These are phyloP conservation scores for Ailurus styani DNA, from an alignment of 2,113 vertebrate species.

Conservation along the genomic window DNA sequence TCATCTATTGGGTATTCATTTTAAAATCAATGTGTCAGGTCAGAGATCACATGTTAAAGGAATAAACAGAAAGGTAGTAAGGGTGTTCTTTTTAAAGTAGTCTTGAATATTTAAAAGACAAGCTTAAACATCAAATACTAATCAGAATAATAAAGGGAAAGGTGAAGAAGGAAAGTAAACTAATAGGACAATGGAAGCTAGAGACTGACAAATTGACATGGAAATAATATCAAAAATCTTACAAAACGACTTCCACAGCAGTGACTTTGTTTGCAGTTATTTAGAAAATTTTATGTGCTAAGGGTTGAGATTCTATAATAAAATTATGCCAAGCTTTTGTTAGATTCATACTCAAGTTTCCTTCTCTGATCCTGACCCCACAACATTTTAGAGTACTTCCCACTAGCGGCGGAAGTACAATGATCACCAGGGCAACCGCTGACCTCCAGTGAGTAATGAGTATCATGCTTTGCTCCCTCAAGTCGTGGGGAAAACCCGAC, in stretches of 20 bases:
- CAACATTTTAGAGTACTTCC: neutral
- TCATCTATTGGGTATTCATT: neutral
- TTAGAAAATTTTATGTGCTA: neutral
- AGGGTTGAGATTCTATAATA: neutral
- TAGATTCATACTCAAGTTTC: neutral
- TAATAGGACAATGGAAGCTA: neutral
- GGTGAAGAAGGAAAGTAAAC: neutral
- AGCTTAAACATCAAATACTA: neutral
- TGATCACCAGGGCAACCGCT: no score
- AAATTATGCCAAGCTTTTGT: neutral
- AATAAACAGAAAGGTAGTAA: slow-evolving; percentile 5
- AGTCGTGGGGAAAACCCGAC: neutral
- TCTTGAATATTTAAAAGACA: slow-evolving; percentile 45
- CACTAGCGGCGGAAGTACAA: neutral
- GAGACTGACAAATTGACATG: neutral
- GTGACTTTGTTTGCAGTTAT: neutral
- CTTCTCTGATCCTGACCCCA: neutral
- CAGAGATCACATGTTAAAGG: neutral
- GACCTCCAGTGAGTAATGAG: neutral
- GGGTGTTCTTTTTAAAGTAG: slow-evolving; percentile 16
- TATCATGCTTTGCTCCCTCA: neutral
- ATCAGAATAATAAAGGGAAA: slow-evolving; percentile 2
- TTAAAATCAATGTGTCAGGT: slow-evolving; percentile 21
- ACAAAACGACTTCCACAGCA: neutral
- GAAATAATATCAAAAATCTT: neutral